Base-by-base conservation (phyloP, 2,797 vertebrate genomes). In the Acanthurus lineatus region DNA sequence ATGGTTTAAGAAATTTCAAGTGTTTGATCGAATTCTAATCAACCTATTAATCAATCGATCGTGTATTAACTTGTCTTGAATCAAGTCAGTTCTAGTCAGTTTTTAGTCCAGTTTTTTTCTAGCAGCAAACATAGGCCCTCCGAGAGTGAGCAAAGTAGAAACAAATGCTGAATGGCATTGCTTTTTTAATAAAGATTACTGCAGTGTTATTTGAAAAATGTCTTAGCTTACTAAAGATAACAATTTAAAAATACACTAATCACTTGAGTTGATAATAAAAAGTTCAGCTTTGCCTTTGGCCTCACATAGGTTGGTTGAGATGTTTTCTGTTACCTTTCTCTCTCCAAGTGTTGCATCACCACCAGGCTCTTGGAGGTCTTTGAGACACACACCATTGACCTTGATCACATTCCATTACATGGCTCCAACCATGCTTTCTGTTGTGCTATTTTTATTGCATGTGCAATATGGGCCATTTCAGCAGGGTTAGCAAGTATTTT, bases 371-470 rank as follows among this genome's bases (percentile, higher is more conserved):
- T 47, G 66, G 68, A 75, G 74, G 58, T 81, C 75, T 62, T 62
- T 76, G 45, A 82, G 81, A 62, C 47, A 32, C 72, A 52, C 71
- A 64, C 66, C 70, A 48, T 15, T 79, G 88, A 91, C 87, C 86
- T 82, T 84, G 77, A 60, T 85, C 78, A 81, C 52, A 16, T 88
- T 87, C 72, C 82, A 82, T 87, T 80, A 81, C 61, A 28, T 62
- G 63, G 72, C 67, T 48, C 47, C 32, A 71, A 67, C 69, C 17
- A 22, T 47, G 71, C 67, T 65, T 74, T 78, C 64, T 64, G 61
- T 72, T 17, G 74, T 66, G 81, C 72, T 90, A 86, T 89, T 91
- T 92, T 89, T 91, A 79, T 59, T 73, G 7, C 74, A 22, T 68
- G 79, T 76, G 76, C 28, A 53, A 72, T 70, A 84, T 79, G 60